phyloP scores from a whole-genome alignment of 2,888 invertebrate species.

The Drosophila infuscata region DNA sequence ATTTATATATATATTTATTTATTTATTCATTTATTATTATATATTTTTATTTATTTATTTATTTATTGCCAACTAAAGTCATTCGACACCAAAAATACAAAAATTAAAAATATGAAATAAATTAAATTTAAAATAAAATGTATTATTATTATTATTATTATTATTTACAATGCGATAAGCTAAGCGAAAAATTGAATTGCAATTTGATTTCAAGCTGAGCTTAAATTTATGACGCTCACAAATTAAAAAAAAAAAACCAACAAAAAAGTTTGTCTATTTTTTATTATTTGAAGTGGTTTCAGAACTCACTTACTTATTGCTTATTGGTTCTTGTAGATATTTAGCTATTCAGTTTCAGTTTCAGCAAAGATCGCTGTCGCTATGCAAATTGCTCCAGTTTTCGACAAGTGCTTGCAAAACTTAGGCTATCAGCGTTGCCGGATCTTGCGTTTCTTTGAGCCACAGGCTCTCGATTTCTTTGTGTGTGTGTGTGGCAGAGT shows the following conservation, averaged over 20 bases:
- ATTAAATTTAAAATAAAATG: no score
- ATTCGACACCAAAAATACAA: no score
- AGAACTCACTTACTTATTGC: not conserved
- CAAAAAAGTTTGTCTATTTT: not conserved
- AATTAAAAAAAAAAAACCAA: not conserved
- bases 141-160: no score
- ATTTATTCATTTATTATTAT: no score
- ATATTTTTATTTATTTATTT: no score
- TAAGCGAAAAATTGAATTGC: not conserved
- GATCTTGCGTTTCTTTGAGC: conserved; percentile 22
- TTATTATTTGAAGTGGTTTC: not conserved
- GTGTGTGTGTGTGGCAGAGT: not conserved
- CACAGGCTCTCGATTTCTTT: not conserved
- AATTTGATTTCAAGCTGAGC: not conserved
- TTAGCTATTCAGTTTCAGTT: not conserved
- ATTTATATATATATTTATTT: no score
- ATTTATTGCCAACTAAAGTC: no score
- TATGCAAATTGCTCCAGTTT: not conserved
- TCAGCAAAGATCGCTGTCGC: not conserved
- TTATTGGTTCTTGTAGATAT: not conserved
- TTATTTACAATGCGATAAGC: not conserved
- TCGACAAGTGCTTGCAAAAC: conserved; percentile 11
- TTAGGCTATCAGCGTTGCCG: conserved; percentile 41
- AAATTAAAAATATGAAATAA: no score
- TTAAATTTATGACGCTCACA: not conserved